Evolutionary conservation across 2,113 vertebrate genomes (phyloP), one percentile per base, ranked within the genome.

Genomic region (Neoarius graeffei): DNA sequence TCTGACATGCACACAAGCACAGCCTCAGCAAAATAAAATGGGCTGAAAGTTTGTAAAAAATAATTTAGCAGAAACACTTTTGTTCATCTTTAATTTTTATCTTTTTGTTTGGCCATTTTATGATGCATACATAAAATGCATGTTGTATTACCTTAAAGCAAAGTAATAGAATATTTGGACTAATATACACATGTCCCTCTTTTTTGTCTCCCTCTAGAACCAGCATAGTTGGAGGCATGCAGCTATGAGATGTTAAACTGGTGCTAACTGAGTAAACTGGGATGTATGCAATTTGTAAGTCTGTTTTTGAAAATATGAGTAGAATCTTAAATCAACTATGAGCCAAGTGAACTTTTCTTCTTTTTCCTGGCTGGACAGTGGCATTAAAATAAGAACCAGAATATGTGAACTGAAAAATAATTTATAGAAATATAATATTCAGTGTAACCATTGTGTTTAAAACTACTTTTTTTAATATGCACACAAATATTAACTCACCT

Each of bases 1-100:
- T 97, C 98, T 99, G 50, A 89, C 94, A 95, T 94, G 91, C 69
- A 94, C 89, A 94, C 9, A 71, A 92, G 80, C 89, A 82, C 83
- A 87, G 42, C 87, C 86, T 93, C 90, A 93, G 81, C 77, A 76
- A 86, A 86, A 74, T 64, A 81, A n/a, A 11, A 81, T 7, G 42
- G 79, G 20, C 79, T 30, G 7, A 13, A 59, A 59, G 6, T 57
- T 30, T 57, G 5, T 5, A 76, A 76, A 50, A 27, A 2, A 20
- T 42, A 27, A 35, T 60, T 60, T 1, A 42, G 13, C 57, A 59
- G 25, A 23, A 27, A 80, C 25, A 80, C n/a, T 14, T 79, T 27
- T 20, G 30, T 11, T 48, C 19, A 35, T 69, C 35, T 73, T 73
- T 42, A 42, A 42, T 35, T 35, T 56, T 56, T 50, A 76, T 20